Percentiles rank a stretch among this genome's conserved stretches.
Evolutionary conservation across 2,797 vertebrate genomes (phyloP).

Genomic region (Gila robusta): DNA sequence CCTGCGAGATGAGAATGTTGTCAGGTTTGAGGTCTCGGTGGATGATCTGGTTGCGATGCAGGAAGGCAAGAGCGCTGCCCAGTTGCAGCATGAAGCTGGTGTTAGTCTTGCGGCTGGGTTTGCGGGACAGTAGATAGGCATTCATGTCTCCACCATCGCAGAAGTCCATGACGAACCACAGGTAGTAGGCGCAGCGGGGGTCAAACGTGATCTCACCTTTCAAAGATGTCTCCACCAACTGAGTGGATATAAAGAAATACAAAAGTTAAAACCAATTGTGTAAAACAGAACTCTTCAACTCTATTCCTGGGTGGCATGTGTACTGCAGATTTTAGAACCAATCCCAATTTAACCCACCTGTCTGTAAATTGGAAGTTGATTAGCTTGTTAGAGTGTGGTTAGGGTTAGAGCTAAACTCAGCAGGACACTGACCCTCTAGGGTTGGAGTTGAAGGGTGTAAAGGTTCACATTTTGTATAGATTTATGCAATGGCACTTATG

Average conservation of each 20-base stretch:
- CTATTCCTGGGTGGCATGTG: not conserved
- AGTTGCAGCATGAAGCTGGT: slow-evolving; percentile 98
- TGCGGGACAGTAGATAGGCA: slow-evolving; percentile 92
- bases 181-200: slow-evolving; percentile 92
- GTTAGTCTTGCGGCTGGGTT: slow-evolving; percentile 94
- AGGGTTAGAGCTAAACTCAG: too few relatives aligned
- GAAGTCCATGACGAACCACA: slow-evolving; percentile 99
- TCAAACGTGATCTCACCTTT: slow-evolving; percentile 97
- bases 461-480: not conserved
- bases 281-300: not conserved
- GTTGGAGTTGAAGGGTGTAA: not conserved
- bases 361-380: not conserved
- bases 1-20: slow-evolving; percentile 94
- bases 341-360: not conserved
- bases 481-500: not conserved
- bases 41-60: slow-evolving; percentile 97
- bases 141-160: slow-evolving; percentile 99
- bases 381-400: not conserved
- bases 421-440: not conserved
- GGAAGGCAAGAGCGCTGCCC: slow-evolving; percentile 94
- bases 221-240: slow-evolving; percentile 91
- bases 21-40: slow-evolving; percentile 97
- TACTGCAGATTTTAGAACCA: not conserved
- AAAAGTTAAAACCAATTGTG: slow-evolving; percentile 12
- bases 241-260: not conserved